Conservation (phyloP, 2,113 vertebrate species). For the Ivindomyrus marchei region DNA sequence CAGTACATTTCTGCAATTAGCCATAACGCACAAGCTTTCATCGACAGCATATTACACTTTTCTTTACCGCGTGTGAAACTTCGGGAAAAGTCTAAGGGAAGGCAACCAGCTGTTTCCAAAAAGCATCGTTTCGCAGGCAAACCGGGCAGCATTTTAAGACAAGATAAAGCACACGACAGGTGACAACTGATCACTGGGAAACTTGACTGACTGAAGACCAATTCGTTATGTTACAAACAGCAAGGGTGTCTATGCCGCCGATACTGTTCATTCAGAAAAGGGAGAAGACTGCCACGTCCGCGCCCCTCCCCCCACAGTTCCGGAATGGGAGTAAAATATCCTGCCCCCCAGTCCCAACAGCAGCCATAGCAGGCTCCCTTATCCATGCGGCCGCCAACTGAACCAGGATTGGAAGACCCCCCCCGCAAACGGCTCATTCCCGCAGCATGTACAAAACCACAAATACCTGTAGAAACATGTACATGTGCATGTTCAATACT, state of each 20-base stretch:
- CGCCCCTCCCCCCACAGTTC: background rate
- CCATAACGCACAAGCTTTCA: background rate
- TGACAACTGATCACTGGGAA: background rate
- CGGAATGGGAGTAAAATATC: background rate
- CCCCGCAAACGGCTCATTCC: background rate
- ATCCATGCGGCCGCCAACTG: background rate
- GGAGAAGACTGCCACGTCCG: slow-evolving; percentile 1
- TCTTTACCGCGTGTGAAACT: background rate
- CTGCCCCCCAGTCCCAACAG: background rate
- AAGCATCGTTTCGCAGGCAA: background rate
- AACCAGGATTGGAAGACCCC: background rate
- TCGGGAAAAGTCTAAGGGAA: background rate
- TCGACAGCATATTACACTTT: background rate
- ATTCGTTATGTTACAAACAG: background rate
- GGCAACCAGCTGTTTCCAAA: background rate
- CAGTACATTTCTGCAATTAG: background rate
- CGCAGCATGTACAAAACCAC: background rate
- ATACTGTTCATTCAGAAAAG: background rate
- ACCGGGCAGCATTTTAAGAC: background rate
- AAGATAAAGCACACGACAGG: background rate
- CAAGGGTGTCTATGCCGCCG: background rate
- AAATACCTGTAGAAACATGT: background rate
- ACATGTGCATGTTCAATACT: background rate
- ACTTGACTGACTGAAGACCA: background rate
- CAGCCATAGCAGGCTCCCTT: background rate